Evolutionary conservation across 2,888 invertebrate species (phyloP).

Genomic region (Sphaeridia pumilis): DNA sequence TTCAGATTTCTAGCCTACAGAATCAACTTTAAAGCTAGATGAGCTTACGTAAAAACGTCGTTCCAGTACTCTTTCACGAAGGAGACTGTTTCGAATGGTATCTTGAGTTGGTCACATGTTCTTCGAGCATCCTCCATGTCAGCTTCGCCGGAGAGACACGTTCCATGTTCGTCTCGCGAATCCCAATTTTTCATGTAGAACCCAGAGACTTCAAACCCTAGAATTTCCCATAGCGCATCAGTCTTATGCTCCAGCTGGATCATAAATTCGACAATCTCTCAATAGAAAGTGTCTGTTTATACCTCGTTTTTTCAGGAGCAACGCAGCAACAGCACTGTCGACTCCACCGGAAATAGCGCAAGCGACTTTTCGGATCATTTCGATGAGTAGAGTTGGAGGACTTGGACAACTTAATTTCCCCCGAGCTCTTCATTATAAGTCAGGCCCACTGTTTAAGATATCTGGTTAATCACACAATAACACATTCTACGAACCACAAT

Average conservation of each 20-base stretch:
- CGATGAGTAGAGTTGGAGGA: background rate
- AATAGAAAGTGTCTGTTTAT: conserved; percentile 5
- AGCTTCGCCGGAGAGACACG: conserved; percentile 58
- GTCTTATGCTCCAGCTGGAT: too few relatives aligned
- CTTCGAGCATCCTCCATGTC: conserved; percentile 75
- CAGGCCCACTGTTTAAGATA: too few relatives aligned
- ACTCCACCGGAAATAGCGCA: conserved; percentile 92
- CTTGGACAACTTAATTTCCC: background rate
- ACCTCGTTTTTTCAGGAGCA: conserved; percentile 76
- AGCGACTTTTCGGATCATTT: conserved; percentile 46
- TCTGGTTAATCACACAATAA: too few relatives aligned
- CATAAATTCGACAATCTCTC: too few relatives aligned
- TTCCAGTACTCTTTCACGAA: conserved; percentile 91
- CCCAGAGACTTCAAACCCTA: conserved; percentile 74
- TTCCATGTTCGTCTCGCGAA: conserved; percentile 67
- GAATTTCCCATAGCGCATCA: too few relatives aligned
- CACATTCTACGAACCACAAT: too few relatives aligned
- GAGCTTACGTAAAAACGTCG: conserved; percentile 53
- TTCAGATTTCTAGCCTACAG: too few relatives aligned
- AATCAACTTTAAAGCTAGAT: too few relatives aligned
- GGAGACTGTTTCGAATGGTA: conserved; percentile 68
- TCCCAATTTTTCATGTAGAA: conserved; percentile 98
- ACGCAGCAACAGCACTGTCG: conserved; percentile 84
- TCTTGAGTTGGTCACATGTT: conserved; percentile 64
- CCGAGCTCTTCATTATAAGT: background rate